Percentiles rank a stretch among this genome's conserved stretches.
Conservation (phyloP, 2,797 vertebrate genomes). For the Hoplostethus atlanticus region DNA sequence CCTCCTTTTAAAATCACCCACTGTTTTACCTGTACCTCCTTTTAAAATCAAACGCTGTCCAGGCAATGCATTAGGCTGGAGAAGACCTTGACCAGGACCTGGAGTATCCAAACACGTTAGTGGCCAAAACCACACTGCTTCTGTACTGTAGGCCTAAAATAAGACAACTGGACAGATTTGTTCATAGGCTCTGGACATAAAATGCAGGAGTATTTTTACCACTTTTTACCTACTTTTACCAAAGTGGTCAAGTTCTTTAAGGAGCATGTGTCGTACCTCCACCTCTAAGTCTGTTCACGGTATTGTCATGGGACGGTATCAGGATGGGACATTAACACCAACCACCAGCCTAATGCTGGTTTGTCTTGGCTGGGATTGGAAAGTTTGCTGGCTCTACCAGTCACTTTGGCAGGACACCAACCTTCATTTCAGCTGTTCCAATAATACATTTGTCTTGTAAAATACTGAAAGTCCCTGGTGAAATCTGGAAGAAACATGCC, state of each 20-base stretch:
- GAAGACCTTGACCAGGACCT: constrained; percentile 2
- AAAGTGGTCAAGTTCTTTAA: background rate
- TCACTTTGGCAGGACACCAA: background rate
- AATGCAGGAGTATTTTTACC: no score
- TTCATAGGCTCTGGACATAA: no score
- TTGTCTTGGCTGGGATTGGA: background rate
- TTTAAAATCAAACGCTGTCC: background rate
- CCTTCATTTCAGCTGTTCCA: background rate
- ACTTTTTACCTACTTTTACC: background rate
- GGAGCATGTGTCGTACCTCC: background rate
- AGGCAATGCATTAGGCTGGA: background rate
- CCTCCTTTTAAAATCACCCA: no score
- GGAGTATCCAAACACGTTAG: no score
- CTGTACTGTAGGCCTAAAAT: no score
- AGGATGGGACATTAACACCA: background rate
- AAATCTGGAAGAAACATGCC: no score
- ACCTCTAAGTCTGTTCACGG: background rate
- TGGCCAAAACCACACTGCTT: no score
- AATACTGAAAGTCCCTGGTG: no score
- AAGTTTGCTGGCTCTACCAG: background rate
- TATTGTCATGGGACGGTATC: background rate
- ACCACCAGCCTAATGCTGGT: background rate
- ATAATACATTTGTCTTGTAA: background rate
- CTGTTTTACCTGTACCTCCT: no score
- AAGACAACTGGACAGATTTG: no score